phyloP scores from a whole-genome alignment of 2,113 vertebrate species.

The Malurus alboscapulatus region DNA sequence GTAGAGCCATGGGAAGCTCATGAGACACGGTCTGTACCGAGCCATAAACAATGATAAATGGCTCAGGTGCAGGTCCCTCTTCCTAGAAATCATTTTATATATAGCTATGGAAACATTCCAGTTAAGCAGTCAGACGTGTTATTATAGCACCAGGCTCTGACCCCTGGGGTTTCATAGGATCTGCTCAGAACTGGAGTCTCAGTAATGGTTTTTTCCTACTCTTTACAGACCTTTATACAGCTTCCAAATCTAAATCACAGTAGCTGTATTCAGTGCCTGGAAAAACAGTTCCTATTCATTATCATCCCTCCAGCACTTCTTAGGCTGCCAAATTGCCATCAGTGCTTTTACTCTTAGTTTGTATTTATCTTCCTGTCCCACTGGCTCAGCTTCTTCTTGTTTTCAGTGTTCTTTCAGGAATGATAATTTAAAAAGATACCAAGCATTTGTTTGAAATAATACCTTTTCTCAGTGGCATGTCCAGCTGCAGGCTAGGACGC shows the following conservation, averaged over 20 bases:
- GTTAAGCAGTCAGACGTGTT: background rate
- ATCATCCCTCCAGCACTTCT: background rate
- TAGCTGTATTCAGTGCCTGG: slow-evolving; percentile 30
- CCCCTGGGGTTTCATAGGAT: background rate
- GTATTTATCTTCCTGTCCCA: background rate
- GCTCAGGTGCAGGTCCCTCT: background rate
- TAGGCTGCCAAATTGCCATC: slow-evolving; percentile 36
- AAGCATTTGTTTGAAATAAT: background rate
- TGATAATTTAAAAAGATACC: background rate
- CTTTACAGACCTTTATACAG: background rate
- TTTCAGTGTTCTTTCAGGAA: background rate
- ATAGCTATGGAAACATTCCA: background rate
- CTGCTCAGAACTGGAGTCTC: background rate
- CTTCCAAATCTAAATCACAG: slow-evolving; percentile 47
- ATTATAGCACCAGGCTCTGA: background rate
- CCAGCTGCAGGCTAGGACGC: background rate
- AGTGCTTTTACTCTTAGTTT: slow-evolving; percentile 12
- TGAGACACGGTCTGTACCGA: background rate
- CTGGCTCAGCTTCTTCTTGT: background rate
- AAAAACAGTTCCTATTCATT: slow-evolving; percentile 44
- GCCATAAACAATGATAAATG: background rate
- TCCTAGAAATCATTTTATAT: background rate
- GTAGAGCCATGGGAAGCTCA: background rate
- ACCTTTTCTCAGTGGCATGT: background rate
- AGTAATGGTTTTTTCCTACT: background rate